These are phyloP conservation scores for Zhuqinia jingwanae DNA, from an alignment of 2,888 invertebrate species.

Conservation along the genomic window DNA sequence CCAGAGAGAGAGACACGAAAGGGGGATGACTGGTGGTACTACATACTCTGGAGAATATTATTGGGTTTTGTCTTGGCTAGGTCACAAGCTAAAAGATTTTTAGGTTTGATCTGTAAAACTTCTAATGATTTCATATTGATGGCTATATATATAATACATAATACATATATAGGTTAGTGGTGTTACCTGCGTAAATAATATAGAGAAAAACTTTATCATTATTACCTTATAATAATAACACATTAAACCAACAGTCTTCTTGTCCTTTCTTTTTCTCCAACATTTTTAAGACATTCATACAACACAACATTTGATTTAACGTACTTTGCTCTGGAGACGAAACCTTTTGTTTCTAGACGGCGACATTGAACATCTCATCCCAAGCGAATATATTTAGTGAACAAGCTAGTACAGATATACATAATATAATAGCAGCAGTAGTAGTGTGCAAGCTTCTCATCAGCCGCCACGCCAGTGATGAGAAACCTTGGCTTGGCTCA, in stretches of 20 bases:
- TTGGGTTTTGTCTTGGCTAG: constrained; percentile 42
- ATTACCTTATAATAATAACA: neutral
- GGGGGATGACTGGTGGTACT: constrained; percentile 21
- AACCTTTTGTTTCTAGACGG: constrained; percentile 72
- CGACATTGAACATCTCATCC: constrained; percentile 53
- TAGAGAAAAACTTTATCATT: neutral
- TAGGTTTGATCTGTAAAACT: neutral
- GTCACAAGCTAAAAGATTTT: constrained; percentile 52
- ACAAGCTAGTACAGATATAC: too few relatives aligned
- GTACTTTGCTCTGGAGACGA: constrained; percentile 43
- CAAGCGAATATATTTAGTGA: constrained; percentile 40
- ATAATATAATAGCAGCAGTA: too few relatives aligned
- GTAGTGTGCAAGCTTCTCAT: too few relatives aligned
- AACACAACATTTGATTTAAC: neutral
- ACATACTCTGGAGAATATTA: neutral
- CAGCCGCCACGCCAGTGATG: constrained; percentile 44
- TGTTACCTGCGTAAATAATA: neutral
- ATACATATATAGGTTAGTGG: constrained; percentile 44
- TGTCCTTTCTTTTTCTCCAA: neutral
- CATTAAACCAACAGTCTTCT: too few relatives aligned
- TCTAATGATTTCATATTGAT: neutral
- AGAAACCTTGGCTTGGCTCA: constrained; percentile 31
- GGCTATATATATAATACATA: constrained; percentile 19
- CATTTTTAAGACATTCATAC: neutral
- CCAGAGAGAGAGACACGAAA: constrained; percentile 24